A percentile compares a stretch with the other conserved stretches of the same genome.
Evolutionary conservation across 2,888 invertebrate genomes (phyloP).

Genomic region (Cremastinae sp.): DNA sequence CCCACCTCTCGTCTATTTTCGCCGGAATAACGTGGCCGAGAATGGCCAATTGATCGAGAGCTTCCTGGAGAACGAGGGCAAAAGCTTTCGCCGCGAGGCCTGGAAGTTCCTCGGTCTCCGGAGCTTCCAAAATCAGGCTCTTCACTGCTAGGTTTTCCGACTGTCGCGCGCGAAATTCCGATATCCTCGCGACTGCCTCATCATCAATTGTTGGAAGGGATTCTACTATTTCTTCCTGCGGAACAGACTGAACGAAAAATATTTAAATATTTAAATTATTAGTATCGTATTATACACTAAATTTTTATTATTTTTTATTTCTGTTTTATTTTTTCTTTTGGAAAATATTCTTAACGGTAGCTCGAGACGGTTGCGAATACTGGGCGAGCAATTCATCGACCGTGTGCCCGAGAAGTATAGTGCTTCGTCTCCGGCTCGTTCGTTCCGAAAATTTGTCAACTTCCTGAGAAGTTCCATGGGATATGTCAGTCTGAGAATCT

Average conservation of each 20-base stretch:
- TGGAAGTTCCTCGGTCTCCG: slow-evolving; percentile 54
- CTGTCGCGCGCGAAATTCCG: slow-evolving; percentile 24
- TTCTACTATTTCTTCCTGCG: slow-evolving; percentile 22
- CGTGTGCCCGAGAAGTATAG: slow-evolving; percentile 41
- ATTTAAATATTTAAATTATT: background rate
- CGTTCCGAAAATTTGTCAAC: slow-evolving; percentile 31
- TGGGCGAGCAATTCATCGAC: slow-evolving; percentile 49
- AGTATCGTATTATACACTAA: too few relatives aligned
- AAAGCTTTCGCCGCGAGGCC: slow-evolving; percentile 64
- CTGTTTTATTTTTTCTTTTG: background rate
- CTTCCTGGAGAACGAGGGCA: slow-evolving; percentile 65
- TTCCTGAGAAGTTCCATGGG: slow-evolving; percentile 27
- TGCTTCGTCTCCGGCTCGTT: slow-evolving; percentile 41
- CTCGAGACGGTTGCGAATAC: slow-evolving; percentile 8
- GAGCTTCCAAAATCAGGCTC: slow-evolving; percentile 63
- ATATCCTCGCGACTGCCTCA: slow-evolving; percentile 5
- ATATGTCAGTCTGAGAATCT: slow-evolving; percentile 39
- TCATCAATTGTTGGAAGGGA: slow-evolving; percentile 23
- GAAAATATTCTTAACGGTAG: slow-evolving; percentile 3
- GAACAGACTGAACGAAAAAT: slow-evolving; percentile 14
- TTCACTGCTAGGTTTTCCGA: slow-evolving; percentile 67
- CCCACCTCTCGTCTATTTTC: slow-evolving; percentile 65
- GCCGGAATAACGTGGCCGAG: slow-evolving; percentile 66
- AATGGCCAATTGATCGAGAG: slow-evolving; percentile 64
- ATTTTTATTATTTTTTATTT: background rate